A percentile compares a stretch with the other conserved stretches of the same genome.
Conservation (phyloP, 1,140 invertebrate species). For the Thalassaphorura encarpata region DNA sequence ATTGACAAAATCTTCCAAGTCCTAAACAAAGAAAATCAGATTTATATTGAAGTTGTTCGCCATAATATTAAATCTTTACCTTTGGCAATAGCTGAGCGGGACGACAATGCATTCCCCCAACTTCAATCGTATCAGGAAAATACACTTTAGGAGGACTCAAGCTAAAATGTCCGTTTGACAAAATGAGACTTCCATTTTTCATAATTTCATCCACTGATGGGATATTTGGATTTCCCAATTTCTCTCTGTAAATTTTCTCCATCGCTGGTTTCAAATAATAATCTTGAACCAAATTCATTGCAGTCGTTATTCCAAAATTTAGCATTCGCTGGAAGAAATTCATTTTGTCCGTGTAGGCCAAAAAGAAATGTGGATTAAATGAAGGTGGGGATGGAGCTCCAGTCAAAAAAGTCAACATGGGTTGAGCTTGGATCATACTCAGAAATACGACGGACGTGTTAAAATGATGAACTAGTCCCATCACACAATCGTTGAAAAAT, state of each 20-base stretch:
- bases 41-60: background rate
- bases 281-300: constrained; percentile 29
- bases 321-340: constrained; percentile 10
- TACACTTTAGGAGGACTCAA: constrained; percentile 41
- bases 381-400: constrained; percentile 13
- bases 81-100: constrained; percentile 18
- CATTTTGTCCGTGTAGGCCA: constrained; percentile 7
- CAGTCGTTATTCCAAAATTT: background rate
- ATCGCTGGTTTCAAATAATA: constrained; percentile 11
- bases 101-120: constrained; percentile 42
- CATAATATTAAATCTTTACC: constrained; percentile 2
- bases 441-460: constrained; percentile 15
- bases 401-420: background rate
- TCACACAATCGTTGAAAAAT: constrained; percentile 21
- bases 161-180: constrained; percentile 48
- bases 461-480: constrained; percentile 13
- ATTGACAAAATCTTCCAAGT: constrained; percentile 30
- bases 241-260: constrained; percentile 23
- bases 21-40: constrained; percentile 1
- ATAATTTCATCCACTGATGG: constrained; percentile 42
- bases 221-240: constrained; percentile 31
- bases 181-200: constrained; percentile 42
- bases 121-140: constrained; percentile 44
- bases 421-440: background rate
- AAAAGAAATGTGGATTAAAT: constrained; percentile 14